phyloP scores from a whole-genome alignment of 2,113 vertebrate genomes.

The Scytalopus superciliaris region DNA sequence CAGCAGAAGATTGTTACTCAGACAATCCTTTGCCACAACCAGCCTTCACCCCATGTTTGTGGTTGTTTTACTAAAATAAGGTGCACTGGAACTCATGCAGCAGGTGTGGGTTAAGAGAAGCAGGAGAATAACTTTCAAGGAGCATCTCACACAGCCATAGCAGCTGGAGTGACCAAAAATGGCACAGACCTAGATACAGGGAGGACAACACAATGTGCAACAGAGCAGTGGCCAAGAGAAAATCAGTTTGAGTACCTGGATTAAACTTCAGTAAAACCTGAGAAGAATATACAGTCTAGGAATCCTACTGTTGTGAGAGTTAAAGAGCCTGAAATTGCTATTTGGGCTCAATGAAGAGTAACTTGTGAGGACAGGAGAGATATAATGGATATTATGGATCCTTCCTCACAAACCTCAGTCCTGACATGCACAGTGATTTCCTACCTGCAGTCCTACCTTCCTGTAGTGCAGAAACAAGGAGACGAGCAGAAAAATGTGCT shows the following conservation, averaged over 20 bases:
- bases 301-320: not conserved
- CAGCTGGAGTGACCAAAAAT: not conserved
- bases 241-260: not conserved
- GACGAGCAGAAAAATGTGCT: not conserved
- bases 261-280: not conserved
- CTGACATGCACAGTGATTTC: not conserved
- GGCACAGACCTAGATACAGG: not conserved
- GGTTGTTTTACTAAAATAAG: not conserved
- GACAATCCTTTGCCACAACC: not conserved
- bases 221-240: not conserved
- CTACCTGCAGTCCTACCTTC: not conserved
- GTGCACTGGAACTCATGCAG: not conserved
- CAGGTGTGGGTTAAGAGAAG: not conserved
- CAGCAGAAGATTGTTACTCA: not conserved
- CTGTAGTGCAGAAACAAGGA: not conserved
- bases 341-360: not conserved
- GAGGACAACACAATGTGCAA: not conserved
- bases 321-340: not conserved
- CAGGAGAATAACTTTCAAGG: not conserved
- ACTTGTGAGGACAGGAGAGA: not conserved
- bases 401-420: not conserved
- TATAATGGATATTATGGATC: accelerated
- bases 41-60: not conserved
- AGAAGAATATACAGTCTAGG: not conserved
- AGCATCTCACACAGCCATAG: not conserved